Evolutionary conservation across 2,888 invertebrate species (phyloP), one percentile per base, ranked within the genome.

Genomic region (Drosophila peninsularis): DNA sequence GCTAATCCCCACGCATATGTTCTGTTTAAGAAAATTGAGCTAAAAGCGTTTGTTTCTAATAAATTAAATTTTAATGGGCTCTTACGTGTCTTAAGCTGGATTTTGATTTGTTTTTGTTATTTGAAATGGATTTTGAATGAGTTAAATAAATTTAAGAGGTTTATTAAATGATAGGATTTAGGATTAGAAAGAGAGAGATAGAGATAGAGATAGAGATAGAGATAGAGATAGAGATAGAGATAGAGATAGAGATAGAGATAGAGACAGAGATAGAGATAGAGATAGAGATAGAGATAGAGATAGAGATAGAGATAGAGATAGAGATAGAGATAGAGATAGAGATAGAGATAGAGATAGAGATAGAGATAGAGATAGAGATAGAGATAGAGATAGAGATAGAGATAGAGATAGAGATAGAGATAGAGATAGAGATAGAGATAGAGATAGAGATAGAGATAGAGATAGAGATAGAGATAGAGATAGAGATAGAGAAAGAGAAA

Each of bases 41-140:
- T 58, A 45, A 61, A 47, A 39, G 11, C 17, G 9, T 36, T 11
- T 21, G 27, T 34, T 30, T 44, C 37, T 17, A 10, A 41, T 53
- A 65, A 70, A 71, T 71, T 71, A 57, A 52, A 64, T 64, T 44
- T 21, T 19, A 70, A 32, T 32, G 45, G 60, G 19, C 19, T 41
- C 19, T 27, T 11, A 36, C 34, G 41, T 53, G 55, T 47, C 19
- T 24, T 34, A 45, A 57, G 14, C 14, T 21, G 5, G 0, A n/a
- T 27, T 24, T 39, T 19, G 14, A 47, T 47, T 49, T 41, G n/a
- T 24, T 58, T 39, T 30, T 5, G 3, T 14, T 27, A 36, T 63
- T 27, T 17, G 41, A 34, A 27, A 41, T 50, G 5, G 19, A n/a
- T 34, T 4, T 47, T 41, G 14, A 21, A 5, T 50, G 49, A 34